A percentile compares a stretch with the other conserved stretches of the same genome.
phyloP scores from a whole-genome alignment of 1,140 invertebrate genomes.

The Drosophila mayri region DNA sequence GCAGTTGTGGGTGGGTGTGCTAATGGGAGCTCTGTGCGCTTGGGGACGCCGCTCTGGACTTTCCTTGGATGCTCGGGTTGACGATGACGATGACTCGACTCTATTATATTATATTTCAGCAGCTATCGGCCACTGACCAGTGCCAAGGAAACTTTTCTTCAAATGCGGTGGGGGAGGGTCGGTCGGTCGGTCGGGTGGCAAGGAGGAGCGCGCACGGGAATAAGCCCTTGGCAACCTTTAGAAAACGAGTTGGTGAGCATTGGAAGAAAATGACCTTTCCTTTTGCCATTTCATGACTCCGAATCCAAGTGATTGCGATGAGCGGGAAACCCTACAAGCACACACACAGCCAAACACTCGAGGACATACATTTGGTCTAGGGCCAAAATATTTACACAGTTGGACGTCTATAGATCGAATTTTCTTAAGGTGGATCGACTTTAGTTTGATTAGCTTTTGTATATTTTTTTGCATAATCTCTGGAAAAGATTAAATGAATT shows the following conservation, averaged over 20 bases:
- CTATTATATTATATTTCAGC: constrained; percentile 76
- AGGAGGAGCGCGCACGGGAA: constrained; percentile 9
- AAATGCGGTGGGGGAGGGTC: constrained; percentile 42
- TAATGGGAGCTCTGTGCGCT: constrained; percentile 30
- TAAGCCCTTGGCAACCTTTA: constrained; percentile 80
- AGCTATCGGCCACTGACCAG: constrained; percentile 73
- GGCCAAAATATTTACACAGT: constrained; percentile 13
- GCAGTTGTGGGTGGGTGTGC: constrained; percentile 19
- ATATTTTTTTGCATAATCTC: neutral
- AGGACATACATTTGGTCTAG: constrained; percentile 12
- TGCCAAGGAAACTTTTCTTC: constrained; percentile 58
- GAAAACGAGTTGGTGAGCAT: constrained; percentile 69
- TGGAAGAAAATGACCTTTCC: constrained; percentile 81
- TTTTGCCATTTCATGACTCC: constrained; percentile 69
- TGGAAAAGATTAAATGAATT: fast-evolving
- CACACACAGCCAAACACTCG: constrained; percentile 1
- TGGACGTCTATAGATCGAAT: constrained; percentile 1
- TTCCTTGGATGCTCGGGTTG: constrained; percentile 40
- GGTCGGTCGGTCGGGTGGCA: neutral
- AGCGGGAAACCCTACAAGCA: constrained; percentile 36
- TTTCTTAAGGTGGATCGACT: neutral
- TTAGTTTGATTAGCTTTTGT: neutral
- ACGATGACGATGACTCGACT: constrained; percentile 69
- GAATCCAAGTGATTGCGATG: constrained; percentile 69
- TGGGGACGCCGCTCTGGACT: constrained; percentile 32